Conservation (phyloP, 2,113 vertebrate genomes). For the Oreochromis aureus region DNA sequence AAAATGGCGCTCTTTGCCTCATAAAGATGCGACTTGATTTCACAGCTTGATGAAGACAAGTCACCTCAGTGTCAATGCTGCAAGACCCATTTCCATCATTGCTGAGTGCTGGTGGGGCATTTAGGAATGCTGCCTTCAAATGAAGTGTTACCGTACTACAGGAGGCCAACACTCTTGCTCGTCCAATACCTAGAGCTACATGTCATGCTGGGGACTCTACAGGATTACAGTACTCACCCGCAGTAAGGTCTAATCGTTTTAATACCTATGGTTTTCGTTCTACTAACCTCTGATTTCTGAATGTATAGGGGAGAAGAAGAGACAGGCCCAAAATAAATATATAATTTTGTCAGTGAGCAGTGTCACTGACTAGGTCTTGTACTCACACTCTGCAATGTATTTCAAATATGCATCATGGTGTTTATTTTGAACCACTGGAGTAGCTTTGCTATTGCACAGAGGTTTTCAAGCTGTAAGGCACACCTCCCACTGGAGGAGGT, state of each 20-base stretch:
- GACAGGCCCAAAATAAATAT: slow-evolving; percentile 76
- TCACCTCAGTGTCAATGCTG: not conserved
- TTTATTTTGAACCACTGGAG: not conserved
- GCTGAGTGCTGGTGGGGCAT: slow-evolving; percentile 36
- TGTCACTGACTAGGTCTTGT: slow-evolving; percentile 27
- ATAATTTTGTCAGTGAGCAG: slow-evolving; percentile 43
- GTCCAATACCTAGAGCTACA: slow-evolving; percentile 63
- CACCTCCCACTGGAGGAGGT: not conserved
- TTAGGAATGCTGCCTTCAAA: slow-evolving; percentile 73
- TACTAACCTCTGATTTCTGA: slow-evolving; percentile 83
- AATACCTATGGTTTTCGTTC: slow-evolving; percentile 66
- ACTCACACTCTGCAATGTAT: slow-evolving; percentile 4
- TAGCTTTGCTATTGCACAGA: slow-evolving; percentile 3
- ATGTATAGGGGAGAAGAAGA: slow-evolving; percentile 77
- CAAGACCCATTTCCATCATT: slow-evolving; percentile 58
- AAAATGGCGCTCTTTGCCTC: slow-evolving; percentile 44
- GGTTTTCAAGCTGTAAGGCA: slow-evolving; percentile 33
- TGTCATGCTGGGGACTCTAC: slow-evolving; percentile 72
- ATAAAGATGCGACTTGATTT: not conserved
- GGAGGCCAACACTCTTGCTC: slow-evolving; percentile 75
- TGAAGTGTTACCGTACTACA: slow-evolving; percentile 79
- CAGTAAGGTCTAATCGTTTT: slow-evolving; percentile 72
- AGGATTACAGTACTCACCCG: slow-evolving; percentile 75
- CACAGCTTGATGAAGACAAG: not conserved
- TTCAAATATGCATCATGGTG: slow-evolving; percentile 1